Evolutionary conservation across 2,113 vertebrate species (phyloP).

Genomic region (Apistogramma diplotaenia): DNA sequence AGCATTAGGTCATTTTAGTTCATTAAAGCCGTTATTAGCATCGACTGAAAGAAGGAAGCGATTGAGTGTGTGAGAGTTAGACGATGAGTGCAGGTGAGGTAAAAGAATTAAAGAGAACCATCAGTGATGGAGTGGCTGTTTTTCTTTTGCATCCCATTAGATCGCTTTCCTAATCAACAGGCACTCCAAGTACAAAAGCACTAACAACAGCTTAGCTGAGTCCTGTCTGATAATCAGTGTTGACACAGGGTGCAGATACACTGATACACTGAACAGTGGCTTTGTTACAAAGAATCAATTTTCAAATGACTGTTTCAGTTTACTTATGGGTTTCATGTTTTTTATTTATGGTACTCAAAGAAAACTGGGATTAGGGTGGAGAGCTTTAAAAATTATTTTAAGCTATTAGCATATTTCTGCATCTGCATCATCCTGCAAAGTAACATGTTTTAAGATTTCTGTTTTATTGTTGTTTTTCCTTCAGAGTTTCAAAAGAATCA

Average conservation of each 20-base stretch:
- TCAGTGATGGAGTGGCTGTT: neutral
- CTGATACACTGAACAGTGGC: neutral
- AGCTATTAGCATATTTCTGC: neutral
- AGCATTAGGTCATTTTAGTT: neutral
- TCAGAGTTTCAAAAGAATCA: too few species aligned
- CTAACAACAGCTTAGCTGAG: conserved; percentile 1
- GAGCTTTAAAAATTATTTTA: too few species aligned
- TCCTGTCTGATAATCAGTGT: conserved; percentile 10
- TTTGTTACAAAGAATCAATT: neutral
- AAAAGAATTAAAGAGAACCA: neutral
- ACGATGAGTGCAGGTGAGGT: neutral
- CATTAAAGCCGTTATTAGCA: conserved; percentile 19
- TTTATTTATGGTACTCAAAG: neutral
- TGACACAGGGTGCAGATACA: neutral
- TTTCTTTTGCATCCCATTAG: conserved; percentile 18
- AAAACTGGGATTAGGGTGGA: neutral
- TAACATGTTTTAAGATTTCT: neutral
- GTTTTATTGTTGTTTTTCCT: neutral
- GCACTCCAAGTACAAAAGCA: neutral
- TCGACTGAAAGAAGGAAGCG: neutral
- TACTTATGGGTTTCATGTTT: neutral
- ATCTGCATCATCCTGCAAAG: neutral
- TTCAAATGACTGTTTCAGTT: neutral
- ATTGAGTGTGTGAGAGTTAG: neutral
- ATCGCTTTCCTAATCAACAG: conserved; percentile 10